phyloP scores from a whole-genome alignment of 2,797 vertebrate genomes.

The Pipistrellus nathusii region DNA sequence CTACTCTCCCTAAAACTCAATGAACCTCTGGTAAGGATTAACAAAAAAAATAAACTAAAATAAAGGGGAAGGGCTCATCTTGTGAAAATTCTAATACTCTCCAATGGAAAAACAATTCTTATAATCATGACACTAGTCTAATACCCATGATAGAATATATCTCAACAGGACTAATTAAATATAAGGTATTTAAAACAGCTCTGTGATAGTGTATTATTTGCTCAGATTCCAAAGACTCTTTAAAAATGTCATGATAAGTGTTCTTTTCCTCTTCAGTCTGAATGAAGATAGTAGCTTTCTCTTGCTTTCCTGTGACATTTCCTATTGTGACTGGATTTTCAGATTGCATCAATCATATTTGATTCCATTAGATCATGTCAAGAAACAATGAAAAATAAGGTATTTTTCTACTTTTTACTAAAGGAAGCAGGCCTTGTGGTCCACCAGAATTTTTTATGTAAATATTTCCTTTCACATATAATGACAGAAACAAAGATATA shows the following conservation, averaged over 20 bases:
- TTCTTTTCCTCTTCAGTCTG: slow-evolving; percentile 63
- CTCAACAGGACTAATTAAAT: neutral
- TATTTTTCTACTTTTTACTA: slow-evolving; percentile 35
- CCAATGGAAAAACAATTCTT: slow-evolving; percentile 36
- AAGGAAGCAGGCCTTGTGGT: neutral
- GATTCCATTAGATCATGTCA: slow-evolving; percentile 75
- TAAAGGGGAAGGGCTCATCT: slow-evolving; percentile 43
- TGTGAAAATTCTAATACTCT: slow-evolving; percentile 62
- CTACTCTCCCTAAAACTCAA: too few relatives aligned
- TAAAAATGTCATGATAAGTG: slow-evolving; percentile 15
- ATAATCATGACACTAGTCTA: neutral
- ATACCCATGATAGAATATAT: neutral
- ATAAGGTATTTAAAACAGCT: slow-evolving; percentile 46
- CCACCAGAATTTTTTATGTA: neutral
- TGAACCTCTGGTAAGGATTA: too few relatives aligned
- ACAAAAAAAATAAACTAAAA: neutral
- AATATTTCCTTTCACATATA: slow-evolving; percentile 64
- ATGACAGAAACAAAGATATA: neutral
- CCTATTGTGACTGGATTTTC: slow-evolving; percentile 78
- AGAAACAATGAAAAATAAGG: slow-evolving; percentile 74
- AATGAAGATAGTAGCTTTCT: slow-evolving; percentile 78
- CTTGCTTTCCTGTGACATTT: slow-evolving; percentile 80
- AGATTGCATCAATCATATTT: slow-evolving; percentile 76
- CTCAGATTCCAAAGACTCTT: slow-evolving; percentile 75
- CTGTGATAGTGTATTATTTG: neutral